Evolutionary conservation across 2,888 invertebrate genomes (phyloP).

Genomic region (Drosophila acutilabella): DNA sequence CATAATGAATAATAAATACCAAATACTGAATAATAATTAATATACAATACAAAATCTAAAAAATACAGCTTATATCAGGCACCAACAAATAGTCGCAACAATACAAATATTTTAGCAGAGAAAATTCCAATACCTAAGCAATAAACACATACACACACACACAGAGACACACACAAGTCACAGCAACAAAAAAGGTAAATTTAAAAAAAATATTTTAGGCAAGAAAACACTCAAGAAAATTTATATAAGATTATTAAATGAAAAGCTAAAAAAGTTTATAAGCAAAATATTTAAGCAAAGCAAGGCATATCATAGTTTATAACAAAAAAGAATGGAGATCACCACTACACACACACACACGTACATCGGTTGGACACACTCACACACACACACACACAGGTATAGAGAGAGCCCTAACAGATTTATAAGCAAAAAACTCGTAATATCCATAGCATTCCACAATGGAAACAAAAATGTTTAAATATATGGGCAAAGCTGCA

Average conservation of each 20-base stretch:
- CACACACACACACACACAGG: slow-evolving; percentile 11
- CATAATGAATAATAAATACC: slow-evolving; percentile 43
- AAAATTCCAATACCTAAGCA: slow-evolving; percentile 41
- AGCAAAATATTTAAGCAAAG: slow-evolving; percentile 80
- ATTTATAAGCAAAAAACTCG: slow-evolving; percentile 28
- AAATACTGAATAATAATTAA: slow-evolving; percentile 36
- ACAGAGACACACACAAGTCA: slow-evolving; percentile 18
- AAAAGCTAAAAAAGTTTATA: slow-evolving; percentile 59
- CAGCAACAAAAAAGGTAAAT: slow-evolving; percentile 46
- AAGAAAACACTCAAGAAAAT: slow-evolving; percentile 64
- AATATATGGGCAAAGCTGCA: not conserved
- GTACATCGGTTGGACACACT: slow-evolving; percentile 3
- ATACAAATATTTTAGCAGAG: slow-evolving; percentile 62
- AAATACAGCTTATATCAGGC: slow-evolving; percentile 64
- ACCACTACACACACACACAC: slow-evolving; percentile 31
- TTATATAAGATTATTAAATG: slow-evolving; percentile 63
- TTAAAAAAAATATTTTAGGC: slow-evolving; percentile 81
- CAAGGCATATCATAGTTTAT: slow-evolving; percentile 96
- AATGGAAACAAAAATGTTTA: slow-evolving; percentile 1
- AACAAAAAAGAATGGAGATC: slow-evolving; percentile 84
- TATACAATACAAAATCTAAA: slow-evolving; percentile 28
- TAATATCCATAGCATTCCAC: slow-evolving; percentile 29
- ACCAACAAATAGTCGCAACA: slow-evolving; percentile 58
- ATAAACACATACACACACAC: slow-evolving; percentile 27
- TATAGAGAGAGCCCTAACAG: slow-evolving; percentile 2